phyloP scores from a whole-genome alignment of 2,888 invertebrate genomes.

The Geotrupes spiniger region DNA sequence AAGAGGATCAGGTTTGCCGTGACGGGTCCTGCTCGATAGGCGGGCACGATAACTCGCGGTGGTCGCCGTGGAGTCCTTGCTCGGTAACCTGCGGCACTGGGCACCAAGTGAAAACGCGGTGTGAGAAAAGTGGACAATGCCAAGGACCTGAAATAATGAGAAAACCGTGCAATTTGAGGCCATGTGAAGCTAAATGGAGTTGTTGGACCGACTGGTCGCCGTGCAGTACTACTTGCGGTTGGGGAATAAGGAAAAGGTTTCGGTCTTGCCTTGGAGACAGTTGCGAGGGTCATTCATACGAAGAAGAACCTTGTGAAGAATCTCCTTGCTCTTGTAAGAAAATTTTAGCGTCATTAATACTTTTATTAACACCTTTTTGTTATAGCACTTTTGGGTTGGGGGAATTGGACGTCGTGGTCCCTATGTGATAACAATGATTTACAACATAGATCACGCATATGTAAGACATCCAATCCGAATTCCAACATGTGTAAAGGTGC shows the following conservation, averaged over 20 bases:
- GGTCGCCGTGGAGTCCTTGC: conserved; percentile 67
- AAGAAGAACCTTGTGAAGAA: conserved; percentile 68
- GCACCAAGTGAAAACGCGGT: conserved; percentile 64
- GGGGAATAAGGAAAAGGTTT: conserved; percentile 65
- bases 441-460: conserved; percentile 67
- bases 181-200: conserved; percentile 74
- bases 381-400: conserved; percentile 69
- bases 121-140: conserved; percentile 52
- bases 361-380: conserved; percentile 19
- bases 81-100: conserved; percentile 67
- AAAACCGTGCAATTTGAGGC: conserved; percentile 61
- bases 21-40: conserved; percentile 61
- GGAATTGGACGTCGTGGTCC: conserved; percentile 72
- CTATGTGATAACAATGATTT: conserved; percentile 63
- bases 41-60: conserved; percentile 43
- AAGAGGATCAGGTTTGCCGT: conserved; percentile 76
- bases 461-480: conserved; percentile 55
- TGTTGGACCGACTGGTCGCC: conserved; percentile 86
- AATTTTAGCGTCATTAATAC: neutral
- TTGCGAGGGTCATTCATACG: conserved; percentile 54
- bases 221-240: conserved; percentile 73
- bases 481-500: conserved; percentile 67
- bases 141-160: conserved; percentile 49
- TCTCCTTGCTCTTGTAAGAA: conserved; percentile 63
- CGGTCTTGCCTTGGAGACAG: conserved; percentile 62